These are phyloP conservation scores for Spinus pinus DNA, from an alignment of 2,797 vertebrate species.

Conservation along the genomic window DNA sequence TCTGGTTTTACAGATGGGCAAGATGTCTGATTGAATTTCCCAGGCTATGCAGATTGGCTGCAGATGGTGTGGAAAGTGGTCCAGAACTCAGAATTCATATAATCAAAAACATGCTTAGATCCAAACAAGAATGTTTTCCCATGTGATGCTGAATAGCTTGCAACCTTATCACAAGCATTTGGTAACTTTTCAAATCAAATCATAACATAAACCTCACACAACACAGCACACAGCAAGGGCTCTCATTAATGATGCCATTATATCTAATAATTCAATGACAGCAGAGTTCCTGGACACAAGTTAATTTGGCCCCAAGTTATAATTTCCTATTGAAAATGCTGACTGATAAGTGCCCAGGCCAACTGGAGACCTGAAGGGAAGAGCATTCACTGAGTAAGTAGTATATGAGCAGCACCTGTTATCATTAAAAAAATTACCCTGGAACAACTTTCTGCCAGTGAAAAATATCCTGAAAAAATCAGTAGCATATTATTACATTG, in stretches of 20 bases:
- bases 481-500: not conserved
- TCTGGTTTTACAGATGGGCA: constrained; percentile 66
- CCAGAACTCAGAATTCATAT: constrained; percentile 58
- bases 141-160: constrained; percentile 24
- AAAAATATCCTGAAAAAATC: not conserved
- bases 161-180: constrained; percentile 29
- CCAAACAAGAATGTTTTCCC: constrained; percentile 60
- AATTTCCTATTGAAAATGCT: not conserved
- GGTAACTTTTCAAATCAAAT: constrained; percentile 40
- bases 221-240: not conserved
- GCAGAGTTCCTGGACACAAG: not conserved
- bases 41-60: constrained; percentile 52
- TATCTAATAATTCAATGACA: not conserved
- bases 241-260: not conserved
- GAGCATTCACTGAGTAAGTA: not conserved
- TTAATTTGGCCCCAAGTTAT: not conserved
- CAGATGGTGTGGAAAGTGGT: constrained; percentile 60
- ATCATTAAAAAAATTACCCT: not conserved
- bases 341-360: not conserved
- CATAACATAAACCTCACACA: constrained; percentile 35
- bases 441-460: not conserved
- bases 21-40: constrained; percentile 67
- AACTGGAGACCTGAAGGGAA: not conserved
- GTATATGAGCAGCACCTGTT: constrained; percentile 6
- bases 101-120: constrained; percentile 55